Evolutionary conservation across 2,113 vertebrate genomes (phyloP), one percentile per base, ranked within the genome.

Genomic region (Zingel zingel): DNA sequence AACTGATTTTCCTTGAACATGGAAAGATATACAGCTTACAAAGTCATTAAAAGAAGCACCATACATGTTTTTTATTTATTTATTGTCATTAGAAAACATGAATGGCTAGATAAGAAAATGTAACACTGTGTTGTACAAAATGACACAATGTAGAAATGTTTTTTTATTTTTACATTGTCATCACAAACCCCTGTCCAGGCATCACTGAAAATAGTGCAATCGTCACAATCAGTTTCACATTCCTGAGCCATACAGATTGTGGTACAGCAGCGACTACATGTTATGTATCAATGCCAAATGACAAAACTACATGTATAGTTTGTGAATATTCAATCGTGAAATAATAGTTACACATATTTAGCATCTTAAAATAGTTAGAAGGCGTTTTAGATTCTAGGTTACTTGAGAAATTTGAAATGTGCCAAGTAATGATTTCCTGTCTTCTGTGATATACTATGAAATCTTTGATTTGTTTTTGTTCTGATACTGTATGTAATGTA

Each of bases 81-180:
- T 86, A 85, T 84, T 90, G 25, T 83, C 25, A 80, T 86, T 86
- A 79, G 43, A 91, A 86, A 90, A 85, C 78, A 84, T n/a, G 57
- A 43, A 57, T 12, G 5, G 67, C 61, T 15, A 47, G 33, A 79
- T 78, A 65, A 71, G 39, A 79, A 72, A 75, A 56, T 56, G 25
- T 12, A 33, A 39, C 74, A 87, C 66, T 11, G 43, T 63, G 23
- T 76, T 79, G 47, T 77, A 83, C 61, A 90, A 89, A 86, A 73
- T 57, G 45, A 75, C 82, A 80, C 15, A 0, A 84, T 51, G 57
- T 51, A 72, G 62, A 72, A 1, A n/a, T 27, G 33, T 53, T 30
- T 43, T 43, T 9, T 39, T 33, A n/a, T 36, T 36, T 43, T 58
- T 27, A 61, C 58, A 71, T 33, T 21, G 25, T 65, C 54, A 13